Base-by-base conservation (phyloP, 2,888 invertebrate species). In the Hemistola chrysoprasaria region DNA sequence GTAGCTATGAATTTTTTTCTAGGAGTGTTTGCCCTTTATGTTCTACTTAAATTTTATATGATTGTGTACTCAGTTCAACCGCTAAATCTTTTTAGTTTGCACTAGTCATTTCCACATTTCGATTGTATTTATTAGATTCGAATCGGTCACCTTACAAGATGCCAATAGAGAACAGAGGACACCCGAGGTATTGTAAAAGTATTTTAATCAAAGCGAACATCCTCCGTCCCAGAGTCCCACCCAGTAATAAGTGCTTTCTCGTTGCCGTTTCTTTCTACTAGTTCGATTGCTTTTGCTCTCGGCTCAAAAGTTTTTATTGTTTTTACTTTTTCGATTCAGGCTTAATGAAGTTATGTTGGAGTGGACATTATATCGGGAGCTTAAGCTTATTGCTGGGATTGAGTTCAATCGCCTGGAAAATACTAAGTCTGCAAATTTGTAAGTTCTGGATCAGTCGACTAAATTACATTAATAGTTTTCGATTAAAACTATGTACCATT, bases 301-400 rank as follows among this genome's bases (percentile, higher is more conserved):
- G 55, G 53, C 56, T 53, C 47, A 60, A 63, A 64, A 63, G 56
- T 66, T 64, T 59, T 59, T 63, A 65, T 65, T 66, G 61, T 66
- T 64, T 58, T 57, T 59, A 54, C 53, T 64, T 65, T 62, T 64
- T 61, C 59, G 49, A 59, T 63, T 66, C 56, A 38, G 54, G 35
- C 42, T 50, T 56, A 65, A 64, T 62, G 42, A 61, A 46, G 46
- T 48, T 57, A 59, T 57, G 49, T 40, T 36, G 45, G 36, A 25
- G 11, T 23, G 41, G 31, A 11, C 26, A 29, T 34, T 38, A 42
- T 11, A 10, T 42, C 32, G 37, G 32, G 37, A 25, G 27, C 11
- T 44, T 44, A 44, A 25, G 27, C 11, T 44, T 44, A 44, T 34
- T 10, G 34, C 9, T 26, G 23, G 22, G 31, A 30, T 27, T 36